Evolutionary conservation across 2,888 invertebrate species (phyloP), one percentile per base, ranked within the genome.

Genomic region (Drosophila subsilvestris): DNA sequence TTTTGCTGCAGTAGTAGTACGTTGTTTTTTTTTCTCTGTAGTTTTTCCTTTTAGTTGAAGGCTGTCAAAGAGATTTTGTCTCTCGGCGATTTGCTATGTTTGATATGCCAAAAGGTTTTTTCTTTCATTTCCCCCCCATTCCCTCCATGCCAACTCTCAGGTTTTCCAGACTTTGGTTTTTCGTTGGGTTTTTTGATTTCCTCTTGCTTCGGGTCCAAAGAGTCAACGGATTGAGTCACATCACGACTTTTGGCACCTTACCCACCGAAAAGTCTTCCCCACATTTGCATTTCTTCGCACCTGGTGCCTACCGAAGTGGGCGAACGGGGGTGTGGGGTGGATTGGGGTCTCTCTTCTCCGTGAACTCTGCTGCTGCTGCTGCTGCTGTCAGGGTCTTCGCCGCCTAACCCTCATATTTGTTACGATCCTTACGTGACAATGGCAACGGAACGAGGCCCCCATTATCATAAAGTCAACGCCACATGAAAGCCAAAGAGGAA

Each of bases 401-500:
- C 44, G 57, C 48, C 56, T 66, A 72, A 70, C 67, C 71, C 74
- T 80, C 76, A 86, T 76, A 88, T 88, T 86, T 84, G 76, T 77
- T 76, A 55, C 73, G 63, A 73, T 78, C 76, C 73, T 79, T 78
- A 76, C 88, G 80, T 88, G 88, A 83, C 86, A 73, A 75, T 54
- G 54, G 51, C 29, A 45, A 18, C 55, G 37, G 12, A 43, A 44
- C 29, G 37, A 27, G 32, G 63, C 48, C 58, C 60, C 58, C 60
- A 83, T 86, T 86, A 83, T 81, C 84, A 88, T 84, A 84, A 86
- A 81, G 75, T 76, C 84, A 37, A 37, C n/a, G 73, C 76, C 88
- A 88, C 83, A 83, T 80, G 83, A 79, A 58, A 78, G 76, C 71
- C 74, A 58, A 14, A 14, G 5, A 32, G 32, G 17, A 25, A 25